Evolutionary conservation across 2,888 invertebrate genomes (phyloP), one percentile per base, ranked within the genome.

Genomic region (Mantis religiosa): DNA sequence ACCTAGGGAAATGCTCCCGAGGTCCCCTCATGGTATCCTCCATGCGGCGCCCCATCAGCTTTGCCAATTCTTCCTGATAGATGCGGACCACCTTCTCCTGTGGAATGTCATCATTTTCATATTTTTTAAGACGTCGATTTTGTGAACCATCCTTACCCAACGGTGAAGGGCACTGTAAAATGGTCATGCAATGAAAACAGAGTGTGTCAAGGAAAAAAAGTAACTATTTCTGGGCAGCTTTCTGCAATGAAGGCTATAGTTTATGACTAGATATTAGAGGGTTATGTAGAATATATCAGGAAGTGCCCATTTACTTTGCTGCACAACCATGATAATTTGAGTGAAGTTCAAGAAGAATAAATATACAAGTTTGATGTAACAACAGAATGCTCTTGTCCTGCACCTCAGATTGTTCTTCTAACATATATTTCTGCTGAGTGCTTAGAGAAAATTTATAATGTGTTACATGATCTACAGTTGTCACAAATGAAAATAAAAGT

Each of bases 51-150:
- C 96, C 97, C 96, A 98, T 98, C 89, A 99, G 95, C 93, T 99
- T 99, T 89, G 98, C 97, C 90, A 99, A 94, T 93, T 99, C 98
- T 92, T 98, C 98, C 92, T 99, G 98, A 93, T 99, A 99, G 92
- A 99, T 98, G 92, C 98, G 95, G 83, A 97, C 97, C 92, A 99
- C 98, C 93, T 98, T 98, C 92, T 99, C 99, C 93, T 99, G 98
- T 82, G 99, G 97, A 94, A 99, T 97, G 94, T 98, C 98, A 93
- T 97, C 98, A 93, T 98, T 97, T 93, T 97, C 97, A 94, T 97
- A 98, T 92, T 98, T 97, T 92, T 97, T 96, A 92, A 97, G 94
- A 93, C 97, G 95, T 93, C 97, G 95, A 92, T 96, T 97, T 92
- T 96, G 96, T 92, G 95, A 95, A 91, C 92, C 93, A 92, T 95